Conservation (phyloP, 2,888 invertebrate genomes). For the Dicycla oo region DNA sequence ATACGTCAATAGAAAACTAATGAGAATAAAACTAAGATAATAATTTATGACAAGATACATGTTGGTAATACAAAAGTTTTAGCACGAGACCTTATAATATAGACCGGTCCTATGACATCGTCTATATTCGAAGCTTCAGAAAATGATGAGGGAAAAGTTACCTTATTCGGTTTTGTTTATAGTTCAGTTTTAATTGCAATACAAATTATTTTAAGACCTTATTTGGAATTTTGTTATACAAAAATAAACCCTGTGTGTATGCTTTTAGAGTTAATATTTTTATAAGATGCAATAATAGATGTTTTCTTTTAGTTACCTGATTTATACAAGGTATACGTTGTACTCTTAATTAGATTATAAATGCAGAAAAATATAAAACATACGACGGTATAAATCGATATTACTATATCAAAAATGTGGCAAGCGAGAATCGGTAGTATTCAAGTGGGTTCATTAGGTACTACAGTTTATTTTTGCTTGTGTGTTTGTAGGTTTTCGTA, state of each 20-base stretch:
- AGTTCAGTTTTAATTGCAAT: slow-evolving; percentile 6
- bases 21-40: slow-evolving; percentile 8
- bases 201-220: neutral
- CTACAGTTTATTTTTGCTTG: neutral
- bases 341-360: slow-evolving; percentile 54
- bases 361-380: slow-evolving; percentile 58
- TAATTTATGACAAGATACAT: slow-evolving; percentile 19
- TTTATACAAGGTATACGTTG: neutral
- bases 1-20: slow-evolving; percentile 13
- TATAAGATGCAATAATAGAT: neutral
- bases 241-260: neutral
- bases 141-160: neutral
- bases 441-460: slow-evolving; percentile 37
- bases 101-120: slow-evolving; percentile 32
- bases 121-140: neutral
- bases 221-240: neutral
- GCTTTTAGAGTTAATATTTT: neutral
- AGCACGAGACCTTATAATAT: slow-evolving; percentile 5
- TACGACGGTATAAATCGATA: slow-evolving; percentile 46
- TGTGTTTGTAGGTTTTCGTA: neutral
- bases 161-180: rapidly evolving
- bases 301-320: neutral
- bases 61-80: slow-evolving; percentile 23
- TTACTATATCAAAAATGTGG: slow-evolving; percentile 42
- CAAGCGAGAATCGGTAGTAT: neutral